Evolutionary conservation across 2,113 vertebrate genomes (phyloP), one percentile per base, ranked within the genome.

Genomic region (Euleptes europaea): DNA sequence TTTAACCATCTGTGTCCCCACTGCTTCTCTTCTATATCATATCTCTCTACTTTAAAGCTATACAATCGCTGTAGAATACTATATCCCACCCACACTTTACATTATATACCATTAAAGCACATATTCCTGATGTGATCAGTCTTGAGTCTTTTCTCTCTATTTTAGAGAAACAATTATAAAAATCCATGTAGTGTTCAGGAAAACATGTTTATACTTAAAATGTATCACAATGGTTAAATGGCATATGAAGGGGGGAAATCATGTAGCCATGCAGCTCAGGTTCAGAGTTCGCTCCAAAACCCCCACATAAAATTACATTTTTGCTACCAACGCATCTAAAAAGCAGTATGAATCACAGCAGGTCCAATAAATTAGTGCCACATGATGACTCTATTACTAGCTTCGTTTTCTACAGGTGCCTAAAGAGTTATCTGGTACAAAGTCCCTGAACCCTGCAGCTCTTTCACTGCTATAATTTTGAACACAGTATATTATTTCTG

Each of bases 211-310:
- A 90, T 89, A 89, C 38, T 91, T 91, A 57, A 83, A 88, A 73
- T 84, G 89, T 92, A 87, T 86, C 88, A 92, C 89, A 94, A 94
- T 94, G 74, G 88, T 86, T 72, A 90, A 92, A 95, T 78, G 91
- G 87, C 90, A 92, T 65, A 23, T 80, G 67, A 95, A 93, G 54
- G 88, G 81, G 78, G 81, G 69, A 63, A 89, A 89, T 82, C 88
- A 67, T 67, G 72, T 90, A 33, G 49, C 31, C 10, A 40, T 40
- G 44, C 49, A 74, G 63, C 19, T 67, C 26, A 72, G 3, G 21
- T 65, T 60, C 38, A 63, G 57, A 71, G 21, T 44, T 85, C 71
- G 51, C 42, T 72, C 71, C 40, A 23, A 63, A 71, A 72, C 79
- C 38, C 13, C 31, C 38, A 35, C 63, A 26, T 47, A 21, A 44